phyloP scores from a whole-genome alignment of 2,113 vertebrate genomes.

The Pelmatolapia mariae region DNA sequence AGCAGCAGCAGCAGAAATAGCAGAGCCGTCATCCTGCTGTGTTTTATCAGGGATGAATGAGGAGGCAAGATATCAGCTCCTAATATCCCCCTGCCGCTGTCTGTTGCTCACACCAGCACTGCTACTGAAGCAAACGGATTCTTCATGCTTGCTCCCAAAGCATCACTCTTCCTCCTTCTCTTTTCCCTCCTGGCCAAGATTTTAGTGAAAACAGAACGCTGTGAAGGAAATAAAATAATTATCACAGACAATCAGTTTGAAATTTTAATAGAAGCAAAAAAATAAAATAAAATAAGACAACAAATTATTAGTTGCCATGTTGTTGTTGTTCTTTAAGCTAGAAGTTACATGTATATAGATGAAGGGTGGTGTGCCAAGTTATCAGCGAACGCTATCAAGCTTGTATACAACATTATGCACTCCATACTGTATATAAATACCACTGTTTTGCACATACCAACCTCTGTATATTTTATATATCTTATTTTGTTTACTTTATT shows the following conservation, averaged over 20 bases:
- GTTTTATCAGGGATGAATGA: constrained; percentile 54
- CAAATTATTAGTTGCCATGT: background rate
- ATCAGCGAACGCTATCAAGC: background rate
- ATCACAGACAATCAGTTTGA: background rate
- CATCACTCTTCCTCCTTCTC: background rate
- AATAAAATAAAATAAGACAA: too few relatives aligned
- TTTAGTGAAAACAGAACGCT: constrained; percentile 15
- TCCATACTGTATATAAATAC: too few relatives aligned
- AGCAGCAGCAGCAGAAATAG: constrained; percentile 12
- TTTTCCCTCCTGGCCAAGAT: background rate
- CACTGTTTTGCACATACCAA: too few relatives aligned
- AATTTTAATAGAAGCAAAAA: background rate
- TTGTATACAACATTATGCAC: too few relatives aligned
- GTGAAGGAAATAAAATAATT: background rate
- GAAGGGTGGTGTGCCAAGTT: background rate
- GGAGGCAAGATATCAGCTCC: constrained; percentile 46
- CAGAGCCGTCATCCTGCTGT: constrained; percentile 43
- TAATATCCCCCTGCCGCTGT: constrained; percentile 39
- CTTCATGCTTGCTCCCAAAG: background rate
- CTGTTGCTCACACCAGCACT: constrained; percentile 30
- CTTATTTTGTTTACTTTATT: too few relatives aligned
- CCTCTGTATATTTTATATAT: too few relatives aligned
- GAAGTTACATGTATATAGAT: background rate
- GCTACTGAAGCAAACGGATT: constrained; percentile 1
- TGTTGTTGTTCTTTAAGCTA: too few relatives aligned